Base-by-base conservation (phyloP, 2,888 invertebrate species). In the Aporophyla nigra region DNA sequence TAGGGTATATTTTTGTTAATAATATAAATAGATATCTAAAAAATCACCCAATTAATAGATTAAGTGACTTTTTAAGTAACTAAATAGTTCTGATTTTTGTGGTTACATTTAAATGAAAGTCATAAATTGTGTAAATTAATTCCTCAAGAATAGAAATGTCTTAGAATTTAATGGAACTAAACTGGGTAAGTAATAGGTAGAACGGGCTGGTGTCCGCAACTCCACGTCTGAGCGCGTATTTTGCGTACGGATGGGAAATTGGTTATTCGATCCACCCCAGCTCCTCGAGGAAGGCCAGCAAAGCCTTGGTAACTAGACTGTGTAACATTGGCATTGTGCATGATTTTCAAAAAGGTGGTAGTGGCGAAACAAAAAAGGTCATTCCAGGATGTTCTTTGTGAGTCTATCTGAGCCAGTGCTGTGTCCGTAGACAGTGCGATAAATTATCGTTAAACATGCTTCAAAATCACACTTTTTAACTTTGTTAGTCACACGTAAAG, bases 401-500 rank as follows among this genome's bases (percentile, higher is more conserved):
- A 16, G 24, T 46, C 19, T 27, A 27, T 27, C 16, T 21, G 27
- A 54, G 2, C 14, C 2, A 21, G 27, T 5, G 27, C 27, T 66
- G 5, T 65, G 49, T 27, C 12, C 5, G 10, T 21, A 65, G 21
- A 21, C 5, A 51, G 19, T 66, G 49, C 9, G 7, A 14, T 46
- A 46, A 24, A 72, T 54, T 46, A 40, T 24, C 19, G 71, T 62
- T 76, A 62, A 1, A 66, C 84, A 84, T 76, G 81, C 84, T 67
- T 59, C 12, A 73, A 79, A 76, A 65, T 56, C 69, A 53, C 58
- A 24, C 33, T 27, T 49, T 16, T 51, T 40, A 19, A 56, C 4
- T 53, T 24, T n/a, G 43, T 86, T 76, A 86, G 75, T 69, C 66
- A 80, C 82, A 80, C 46, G 56, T 54, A 75, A 80, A 88, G 77